phyloP scores from a whole-genome alignment of 2,888 invertebrate species.

The Serrognathus titanus region DNA sequence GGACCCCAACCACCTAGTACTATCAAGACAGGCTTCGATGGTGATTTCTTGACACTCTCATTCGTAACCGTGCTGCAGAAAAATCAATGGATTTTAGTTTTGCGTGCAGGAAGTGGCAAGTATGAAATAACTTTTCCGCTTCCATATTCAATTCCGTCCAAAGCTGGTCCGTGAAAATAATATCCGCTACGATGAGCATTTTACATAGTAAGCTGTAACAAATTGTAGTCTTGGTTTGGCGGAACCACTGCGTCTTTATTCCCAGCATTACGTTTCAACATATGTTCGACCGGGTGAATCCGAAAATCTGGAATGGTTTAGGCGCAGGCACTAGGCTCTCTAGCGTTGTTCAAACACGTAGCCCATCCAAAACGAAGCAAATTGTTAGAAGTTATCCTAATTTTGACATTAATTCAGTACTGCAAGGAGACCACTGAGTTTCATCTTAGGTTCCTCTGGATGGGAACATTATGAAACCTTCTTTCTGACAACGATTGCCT shows the following conservation, averaged over 20 bases:
- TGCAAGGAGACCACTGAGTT: conserved; percentile 74
- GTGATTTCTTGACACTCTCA: conserved; percentile 56
- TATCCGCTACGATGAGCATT: conserved; percentile 67
- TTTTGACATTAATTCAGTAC: conserved; percentile 62
- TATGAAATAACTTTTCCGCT: conserved; percentile 51
- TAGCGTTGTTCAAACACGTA: conserved; percentile 62
- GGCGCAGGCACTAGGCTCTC: conserved; percentile 50
- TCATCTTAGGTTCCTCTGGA: conserved; percentile 75
- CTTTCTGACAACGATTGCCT: conserved; percentile 68
- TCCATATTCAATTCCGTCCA: conserved; percentile 76
- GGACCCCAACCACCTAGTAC: conserved; percentile 60
- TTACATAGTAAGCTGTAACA: conserved; percentile 70
- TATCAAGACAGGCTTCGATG: conserved; percentile 43
- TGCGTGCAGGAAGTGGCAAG: no score
- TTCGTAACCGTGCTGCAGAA: conserved; percentile 63
- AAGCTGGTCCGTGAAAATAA: conserved; percentile 77
- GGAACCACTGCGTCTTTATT: conserved; percentile 63
- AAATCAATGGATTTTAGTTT: background rate
- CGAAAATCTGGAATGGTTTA: conserved; percentile 61
- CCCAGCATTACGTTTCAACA: conserved; percentile 64
- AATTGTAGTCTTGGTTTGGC: conserved; percentile 48
- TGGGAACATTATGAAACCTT: conserved; percentile 80
- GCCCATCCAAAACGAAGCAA: conserved; percentile 54
- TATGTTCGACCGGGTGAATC: conserved; percentile 66
- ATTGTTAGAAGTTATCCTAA: conserved; percentile 50